A percentile compares a stretch with the other conserved stretches of the same genome.
Conservation (phyloP, 1,140 invertebrate species). For the Uloborus diversus region DNA sequence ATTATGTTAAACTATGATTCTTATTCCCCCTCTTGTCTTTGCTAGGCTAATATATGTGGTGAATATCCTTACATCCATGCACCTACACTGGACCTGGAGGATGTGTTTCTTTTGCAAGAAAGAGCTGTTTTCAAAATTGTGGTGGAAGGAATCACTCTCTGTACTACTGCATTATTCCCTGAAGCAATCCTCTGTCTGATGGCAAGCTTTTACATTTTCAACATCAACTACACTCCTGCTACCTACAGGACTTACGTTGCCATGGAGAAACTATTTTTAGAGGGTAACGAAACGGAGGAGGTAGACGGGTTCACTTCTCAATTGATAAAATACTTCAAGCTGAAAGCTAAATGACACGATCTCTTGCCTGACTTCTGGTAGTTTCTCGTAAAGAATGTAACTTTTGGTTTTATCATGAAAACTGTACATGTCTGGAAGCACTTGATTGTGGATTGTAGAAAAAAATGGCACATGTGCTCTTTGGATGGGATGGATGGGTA, state of each 20-base stretch:
- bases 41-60: neutral
- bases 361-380: no score
- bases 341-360: no score
- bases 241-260: neutral
- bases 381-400: no score
- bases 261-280: constrained; percentile 28
- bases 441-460: no score
- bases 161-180: constrained; percentile 9
- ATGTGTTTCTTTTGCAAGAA: neutral
- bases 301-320: neutral
- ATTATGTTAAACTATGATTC: no score
- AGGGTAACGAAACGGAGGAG: constrained; percentile 20
- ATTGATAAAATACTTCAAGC: constrained; percentile 5
- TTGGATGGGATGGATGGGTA: no score
- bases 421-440: no score
- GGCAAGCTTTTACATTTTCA: constrained; percentile 25
- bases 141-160: constrained; percentile 9
- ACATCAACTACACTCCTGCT: constrained; percentile 10
- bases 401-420: no score
- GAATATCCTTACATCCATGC: neutral
- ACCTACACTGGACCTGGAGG: neutral
- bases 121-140: neutral
- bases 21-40: neutral
- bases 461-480: no score
- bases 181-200: constrained; percentile 36